A percentile compares a stretch with the other conserved stretches of the same genome.
phyloP scores from a whole-genome alignment of 2,888 invertebrate species.

The Archaeoteleia sp. region DNA sequence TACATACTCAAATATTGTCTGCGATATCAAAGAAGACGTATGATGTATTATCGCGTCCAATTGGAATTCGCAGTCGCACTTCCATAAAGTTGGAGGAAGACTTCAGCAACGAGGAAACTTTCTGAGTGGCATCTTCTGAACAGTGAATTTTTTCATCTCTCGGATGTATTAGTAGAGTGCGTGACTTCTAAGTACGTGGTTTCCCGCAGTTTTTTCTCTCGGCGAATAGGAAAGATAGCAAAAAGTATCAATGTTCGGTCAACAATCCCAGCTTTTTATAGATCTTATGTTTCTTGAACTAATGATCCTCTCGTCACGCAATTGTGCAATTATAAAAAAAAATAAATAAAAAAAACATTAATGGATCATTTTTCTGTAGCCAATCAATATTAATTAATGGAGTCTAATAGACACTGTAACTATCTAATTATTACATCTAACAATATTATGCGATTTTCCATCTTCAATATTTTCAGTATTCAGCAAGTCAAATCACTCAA shows the following conservation, averaged over 20 bases:
- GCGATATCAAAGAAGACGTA: slow-evolving; percentile 20
- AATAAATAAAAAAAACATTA: too few relatives aligned
- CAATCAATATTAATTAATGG: too few relatives aligned
- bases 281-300: slow-evolving; percentile 34
- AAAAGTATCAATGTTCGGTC: slow-evolving; percentile 38
- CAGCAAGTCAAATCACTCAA: too few relatives aligned
- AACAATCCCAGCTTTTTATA: slow-evolving; percentile 31
- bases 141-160: slow-evolving; percentile 23
- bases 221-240: neutral
- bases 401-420: too few relatives aligned
- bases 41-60: slow-evolving; percentile 46
- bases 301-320: slow-evolving; percentile 43
- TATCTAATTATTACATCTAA: too few relatives aligned
- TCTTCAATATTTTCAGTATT: too few relatives aligned
- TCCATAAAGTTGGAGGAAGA: neutral
- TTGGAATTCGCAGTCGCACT: slow-evolving; percentile 30
- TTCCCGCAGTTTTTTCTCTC: neutral
- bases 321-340: slow-evolving; percentile 15
- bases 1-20: slow-evolving; percentile 10
- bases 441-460: too few relatives aligned
- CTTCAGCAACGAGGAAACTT: slow-evolving; percentile 13
- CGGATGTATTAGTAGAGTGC: slow-evolving; percentile 40
- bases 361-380: too few relatives aligned
- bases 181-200: slow-evolving; percentile 27
- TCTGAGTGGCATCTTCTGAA: slow-evolving; percentile 48